Percentiles rank a stretch among this genome's conserved stretches.
These are phyloP conservation scores for Elanoides forficatus DNA, from an alignment of 2,113 vertebrate genomes.

Conservation along the genomic window DNA sequence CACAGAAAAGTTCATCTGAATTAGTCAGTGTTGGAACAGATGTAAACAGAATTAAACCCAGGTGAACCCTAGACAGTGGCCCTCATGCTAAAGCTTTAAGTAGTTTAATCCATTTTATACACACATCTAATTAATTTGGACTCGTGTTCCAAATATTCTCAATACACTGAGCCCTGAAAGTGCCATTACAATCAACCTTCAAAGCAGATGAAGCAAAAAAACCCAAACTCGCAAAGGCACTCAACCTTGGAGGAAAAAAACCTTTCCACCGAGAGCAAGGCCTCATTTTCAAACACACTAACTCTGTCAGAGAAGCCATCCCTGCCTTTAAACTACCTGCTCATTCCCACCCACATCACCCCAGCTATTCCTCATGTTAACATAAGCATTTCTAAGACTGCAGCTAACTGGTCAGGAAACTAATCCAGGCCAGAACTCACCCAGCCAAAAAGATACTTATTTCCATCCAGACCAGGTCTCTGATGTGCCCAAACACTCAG, in stretches of 20 bases:
- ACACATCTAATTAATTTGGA: not conserved
- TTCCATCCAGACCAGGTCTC: not conserved
- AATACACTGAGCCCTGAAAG: not conserved
- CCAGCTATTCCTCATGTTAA: not conserved
- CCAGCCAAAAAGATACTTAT: not conserved
- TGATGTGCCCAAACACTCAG: not conserved
- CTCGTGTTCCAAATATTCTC: not conserved
- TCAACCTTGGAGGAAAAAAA: not conserved
- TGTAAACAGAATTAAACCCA: not conserved
- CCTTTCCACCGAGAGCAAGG: not conserved
- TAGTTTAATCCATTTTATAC: not conserved
- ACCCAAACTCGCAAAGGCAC: not conserved
- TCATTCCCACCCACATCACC: not conserved
- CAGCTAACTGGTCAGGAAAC: not conserved
- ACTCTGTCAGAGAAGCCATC: not conserved
- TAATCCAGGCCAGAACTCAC: not conserved
- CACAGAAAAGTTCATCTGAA: not conserved
- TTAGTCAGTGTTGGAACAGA: not conserved
- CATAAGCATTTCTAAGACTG: not conserved
- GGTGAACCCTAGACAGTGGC: not conserved
- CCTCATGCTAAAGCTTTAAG: not conserved
- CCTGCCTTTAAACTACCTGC: not conserved
- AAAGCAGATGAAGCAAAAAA: not conserved
- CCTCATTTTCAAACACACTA: not conserved
- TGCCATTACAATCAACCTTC: not conserved